Percentiles rank a stretch among this genome's conserved stretches.
These are phyloP conservation scores for Limosa lapponica DNA, from an alignment of 2,797 vertebrate species.

Conservation along the genomic window DNA sequence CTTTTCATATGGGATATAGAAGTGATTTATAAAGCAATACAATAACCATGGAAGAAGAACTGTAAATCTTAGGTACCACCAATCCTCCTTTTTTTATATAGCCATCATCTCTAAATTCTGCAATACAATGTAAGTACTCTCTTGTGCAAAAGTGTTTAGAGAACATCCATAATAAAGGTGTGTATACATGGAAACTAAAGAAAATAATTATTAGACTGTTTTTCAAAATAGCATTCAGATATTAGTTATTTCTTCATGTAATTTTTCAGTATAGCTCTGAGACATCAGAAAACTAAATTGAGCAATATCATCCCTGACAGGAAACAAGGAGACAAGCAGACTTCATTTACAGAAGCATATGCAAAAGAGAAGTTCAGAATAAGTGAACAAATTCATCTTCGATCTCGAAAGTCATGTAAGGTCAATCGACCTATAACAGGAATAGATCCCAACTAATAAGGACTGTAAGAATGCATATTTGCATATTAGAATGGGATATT, in stretches of 20 bases:
- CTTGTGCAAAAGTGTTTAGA: neutral
- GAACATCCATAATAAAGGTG: neutral
- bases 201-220: constrained; percentile 42
- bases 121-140: neutral
- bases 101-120: neutral
- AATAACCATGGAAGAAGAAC: neutral
- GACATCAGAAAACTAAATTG: neutral
- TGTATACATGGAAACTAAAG: constrained; percentile 30
- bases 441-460: neutral
- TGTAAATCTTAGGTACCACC: neutral
- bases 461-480: neutral
- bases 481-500: neutral
- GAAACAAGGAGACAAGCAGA: neutral
- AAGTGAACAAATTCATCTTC: neutral
- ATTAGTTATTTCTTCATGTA: neutral
- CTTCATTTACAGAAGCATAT: neutral
- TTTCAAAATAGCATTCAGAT: neutral
- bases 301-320: neutral
- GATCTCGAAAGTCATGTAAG: neutral
- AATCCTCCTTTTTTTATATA: neutral
- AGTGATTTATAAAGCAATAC: neutral
- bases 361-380: neutral
- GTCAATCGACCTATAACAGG: neutral
- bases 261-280: neutral
- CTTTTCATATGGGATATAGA: neutral